Base-by-base conservation (phyloP, 2,113 vertebrate genomes). In the Condylura cristata region DNA sequence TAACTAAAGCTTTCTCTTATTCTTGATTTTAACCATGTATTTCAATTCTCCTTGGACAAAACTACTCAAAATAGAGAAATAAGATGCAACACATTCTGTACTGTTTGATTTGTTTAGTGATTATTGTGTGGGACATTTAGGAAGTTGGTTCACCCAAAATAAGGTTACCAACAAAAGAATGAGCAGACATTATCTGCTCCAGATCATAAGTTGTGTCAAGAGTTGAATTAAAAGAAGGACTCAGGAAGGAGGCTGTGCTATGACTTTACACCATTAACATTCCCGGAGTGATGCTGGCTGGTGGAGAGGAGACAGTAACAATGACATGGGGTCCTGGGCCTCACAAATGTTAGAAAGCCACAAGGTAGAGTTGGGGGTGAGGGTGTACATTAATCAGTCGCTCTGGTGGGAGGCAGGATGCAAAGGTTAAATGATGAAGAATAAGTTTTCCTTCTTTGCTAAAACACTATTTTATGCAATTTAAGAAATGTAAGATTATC, bases 91-190 rank as follows among this genome's bases (percentile, higher is more conserved):
- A 63, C 32, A 93, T 92, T 95, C 87, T 70, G 32, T 83, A 41
- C 94, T 96, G 71, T 66, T 96, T 97, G 93, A 92, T 96, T 89
- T 93, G 95, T 90, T 91, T 96, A 95, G 86, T 56, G 34, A 75
- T 87, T 95, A 96, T 28, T 86, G 82, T 86, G 81, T 76, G 34
- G 89, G 95, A 89, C 51, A 72, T 56, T 61, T 79, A 4, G 0
- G 51, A 95, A 72, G 39, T 51, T 51, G 14, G 48, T 17, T 51
- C 48, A 17, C 48, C 48, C 48, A 51, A 51, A 51, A 51, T 3
- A 51, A 51, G 48, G 13, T 51, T 51, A 51, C 48, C 48, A 51
- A 51, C 16, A 51, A 51, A 17, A 51, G 48, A 16, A 51, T 17
- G 48, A 51, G 48, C 48, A 51, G 48, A 51, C 48, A 51, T 51